Evolutionary conservation across 1,140 invertebrate species (phyloP), one percentile per base, ranked within the genome.

Genomic region (Luehdorfia chinensis): DNA sequence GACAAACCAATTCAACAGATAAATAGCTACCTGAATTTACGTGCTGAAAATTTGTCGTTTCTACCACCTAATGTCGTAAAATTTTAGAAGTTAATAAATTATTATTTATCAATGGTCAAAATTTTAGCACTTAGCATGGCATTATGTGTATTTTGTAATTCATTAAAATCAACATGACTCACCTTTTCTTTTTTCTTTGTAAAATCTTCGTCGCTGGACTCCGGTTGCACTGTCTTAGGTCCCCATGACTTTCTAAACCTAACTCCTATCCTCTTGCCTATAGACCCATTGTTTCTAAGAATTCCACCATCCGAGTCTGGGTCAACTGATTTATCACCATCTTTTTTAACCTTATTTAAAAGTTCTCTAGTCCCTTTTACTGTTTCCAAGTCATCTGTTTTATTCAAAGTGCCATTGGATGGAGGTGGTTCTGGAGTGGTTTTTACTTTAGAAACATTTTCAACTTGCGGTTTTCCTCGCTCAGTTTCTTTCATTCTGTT

Each of bases 201-300:
- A 44, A 74, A 80, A 33, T 74, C 74, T 18, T 86, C 77, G 12
- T 86, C 79, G 34, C 61, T 80, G 1, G 74, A 67, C 45, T 77
- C 75, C 21, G 55, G 62, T 43, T 66, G 79, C 66, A 79, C 27
- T 31, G 68, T 55, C 15, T 78, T 70, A 53, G 75, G 59, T 11
- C 66, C 60, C 78, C 83, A 83, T 0, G 78, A 75, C 5, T 73
- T 77, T 55, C 84, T 71, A 59, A 87, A 84, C 43, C 77, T 56
- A 1, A 87, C 81, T 1, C 81, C 74, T 0, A 66, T 50, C 32
- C 75, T 57, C 54, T 81, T 84, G 2, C 60, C 63, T 19, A 58
- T 57, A 43, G 56, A 68, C 0, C 68, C 69, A 43, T 59, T 71
- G 23, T 64, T 72, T 3, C 66, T 78, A 9, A 66, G 70, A 47